phyloP scores from a whole-genome alignment of 2,797 vertebrate genomes.

The Anguilla pacifica region DNA sequence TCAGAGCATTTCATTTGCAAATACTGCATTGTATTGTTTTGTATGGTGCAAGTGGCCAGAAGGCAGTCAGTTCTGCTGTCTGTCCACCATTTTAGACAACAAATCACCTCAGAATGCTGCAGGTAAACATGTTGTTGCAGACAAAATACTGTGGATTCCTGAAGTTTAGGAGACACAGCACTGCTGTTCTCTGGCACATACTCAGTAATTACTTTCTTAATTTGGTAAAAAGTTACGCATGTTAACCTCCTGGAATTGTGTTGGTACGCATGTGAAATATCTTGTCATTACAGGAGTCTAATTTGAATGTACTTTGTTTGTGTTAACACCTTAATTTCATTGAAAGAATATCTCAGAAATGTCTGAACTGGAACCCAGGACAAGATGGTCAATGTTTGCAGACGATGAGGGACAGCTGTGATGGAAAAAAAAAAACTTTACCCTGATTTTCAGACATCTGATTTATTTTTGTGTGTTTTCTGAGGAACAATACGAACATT shows the following conservation, averaged over 20 bases:
- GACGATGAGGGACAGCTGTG: not conserved
- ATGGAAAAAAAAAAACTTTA: not conserved
- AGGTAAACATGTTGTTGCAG: no score
- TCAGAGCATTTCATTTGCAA: no score
- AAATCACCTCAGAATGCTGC: no score
- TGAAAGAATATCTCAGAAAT: conserved; percentile 8
- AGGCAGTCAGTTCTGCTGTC: no score
- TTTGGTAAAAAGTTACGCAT: no score
- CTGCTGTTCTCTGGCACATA: no score
- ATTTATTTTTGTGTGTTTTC: not conserved
- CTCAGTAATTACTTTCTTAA: no score
- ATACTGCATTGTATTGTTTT: no score
- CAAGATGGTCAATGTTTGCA: not conserved
- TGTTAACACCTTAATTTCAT: not conserved
- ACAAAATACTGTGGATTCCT: no score
- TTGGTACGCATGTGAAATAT: not conserved
- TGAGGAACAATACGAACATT: not conserved
- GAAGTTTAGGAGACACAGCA: no score
- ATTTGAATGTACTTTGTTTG: not conserved
- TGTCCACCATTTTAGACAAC: no score
- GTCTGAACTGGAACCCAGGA: not conserved
- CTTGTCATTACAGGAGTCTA: not conserved
- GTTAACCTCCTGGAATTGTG: not conserved
- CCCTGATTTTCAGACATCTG: not conserved
- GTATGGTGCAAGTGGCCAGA: no score